Evolutionary conservation across 2,797 vertebrate genomes (phyloP), one percentile per base, ranked within the genome.

Genomic region (Pipistrellus kuhlii): DNA sequence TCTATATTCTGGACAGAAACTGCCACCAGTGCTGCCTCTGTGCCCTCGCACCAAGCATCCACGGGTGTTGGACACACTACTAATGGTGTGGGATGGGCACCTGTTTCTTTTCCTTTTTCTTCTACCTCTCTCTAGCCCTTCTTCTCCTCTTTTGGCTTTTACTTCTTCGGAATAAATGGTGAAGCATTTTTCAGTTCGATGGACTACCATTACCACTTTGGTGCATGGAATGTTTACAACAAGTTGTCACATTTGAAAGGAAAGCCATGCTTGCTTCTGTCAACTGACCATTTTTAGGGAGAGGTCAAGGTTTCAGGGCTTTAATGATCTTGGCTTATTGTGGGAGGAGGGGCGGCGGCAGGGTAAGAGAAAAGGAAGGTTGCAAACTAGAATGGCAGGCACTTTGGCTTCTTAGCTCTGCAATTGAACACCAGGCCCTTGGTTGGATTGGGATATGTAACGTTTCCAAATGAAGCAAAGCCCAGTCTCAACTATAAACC

Each of bases 381-480:
- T 13, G 23, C 27, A 75, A 75, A 88, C 57, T 46, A 35, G 57
- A 68, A 75, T 30, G 46, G 25, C 57, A 95, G 92, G 38, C 25
- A 48, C 44, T 76, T 88, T 81, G 59, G 38, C 44, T 75, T 69
- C 57, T 80, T 69, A 57, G 32, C 59, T 91, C 62, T 78, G 41
- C 80, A 83, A 53, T 91, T 82, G 91, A 82, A 85, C 69, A 44
- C 14, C 32, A 81, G 46, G 32, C 6, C 13, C 27, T 93, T 41
- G 4, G 46, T 93, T 76, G 89, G 72, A 32, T 85, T 86, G 25
- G 46, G 35, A 48, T 88, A 21, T 44, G 3, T 38, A 77, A 91
- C 32, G n/a, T 94, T 95, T 94, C 73, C 46, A 86, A 84, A 91
- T 30, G 57, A 85, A 91, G 32, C 32, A 78, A 71, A 80, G 13